Evolutionary conservation across 2,888 invertebrate genomes (phyloP), one percentile per base, ranked within the genome.

Genomic region (Eulithis prunata): DNA sequence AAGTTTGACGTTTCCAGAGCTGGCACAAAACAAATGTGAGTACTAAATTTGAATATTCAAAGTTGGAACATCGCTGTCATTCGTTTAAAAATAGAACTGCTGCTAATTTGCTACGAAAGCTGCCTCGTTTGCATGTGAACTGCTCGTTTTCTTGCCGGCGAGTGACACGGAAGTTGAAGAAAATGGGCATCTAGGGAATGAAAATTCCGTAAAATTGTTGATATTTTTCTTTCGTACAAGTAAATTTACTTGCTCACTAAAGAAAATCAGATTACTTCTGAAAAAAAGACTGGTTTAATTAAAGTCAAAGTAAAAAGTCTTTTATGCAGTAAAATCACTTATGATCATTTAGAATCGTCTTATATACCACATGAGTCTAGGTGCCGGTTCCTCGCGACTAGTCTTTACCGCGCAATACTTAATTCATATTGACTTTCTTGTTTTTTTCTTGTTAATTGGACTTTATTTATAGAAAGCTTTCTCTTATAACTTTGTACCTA

Each of bases 31-130:
- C 82, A 82, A 81, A 55, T 75, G 91, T 91, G 81, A 91, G 91
- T 91, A 88, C 78, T 71, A 66, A 75, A 85, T 88, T 88, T 84
- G 81, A 84, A 84, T 87, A 85, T 83, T 78, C 71, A 72, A 81
- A 76, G 75, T 75, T 67, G 64, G 71, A 74, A 82, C 71, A 67
- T 66, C 60, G 65, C 65, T 70, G 62, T 61, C 69, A 66, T 70
- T 70, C 69, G 70, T 72, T 60, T 63, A 71, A 75, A 78, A 75
- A 73, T 62, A 75, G 71, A 68, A 66, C 62, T 45, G 57, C 63
- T 52, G 70, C 55, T 64, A 66, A 66, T 69, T 71, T 71, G 62
- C 47, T 61, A 36, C 57, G 59, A 65, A 59, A 65, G 64, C 63
- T 36, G 65, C 57, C 53, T 21, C 56, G 64, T 38, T 70, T 28